A percentile compares a stretch with the other conserved stretches of the same genome.
These are phyloP conservation scores for Dicrurus megarhynchus DNA, from an alignment of 2,113 vertebrate genomes.

Conservation along the genomic window DNA sequence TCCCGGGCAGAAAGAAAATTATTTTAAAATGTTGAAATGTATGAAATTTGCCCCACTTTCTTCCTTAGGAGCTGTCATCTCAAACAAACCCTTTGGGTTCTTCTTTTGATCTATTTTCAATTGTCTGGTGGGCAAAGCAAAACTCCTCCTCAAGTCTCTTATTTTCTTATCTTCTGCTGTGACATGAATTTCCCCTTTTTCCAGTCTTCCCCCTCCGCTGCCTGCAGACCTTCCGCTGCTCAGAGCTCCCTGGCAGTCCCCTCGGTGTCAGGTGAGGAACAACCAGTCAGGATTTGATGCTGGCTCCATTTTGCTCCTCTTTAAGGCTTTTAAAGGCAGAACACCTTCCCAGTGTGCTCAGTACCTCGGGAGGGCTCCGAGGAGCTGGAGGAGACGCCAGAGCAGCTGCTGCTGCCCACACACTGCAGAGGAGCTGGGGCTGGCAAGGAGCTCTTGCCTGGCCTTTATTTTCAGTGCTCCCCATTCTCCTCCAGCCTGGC, in stretches of 20 bases:
- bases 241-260: background rate
- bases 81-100: constrained; percentile 54
- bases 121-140: constrained; percentile 54
- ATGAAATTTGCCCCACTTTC: constrained; percentile 55
- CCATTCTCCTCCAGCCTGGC: background rate
- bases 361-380: background rate
- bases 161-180: constrained; percentile 29
- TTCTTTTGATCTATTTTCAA: constrained; percentile 56
- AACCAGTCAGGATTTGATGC: background rate
- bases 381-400: background rate
- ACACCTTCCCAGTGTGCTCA: background rate
- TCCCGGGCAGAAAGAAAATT: background rate
- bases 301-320: background rate
- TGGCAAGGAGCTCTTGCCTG: background rate
- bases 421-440: background rate
- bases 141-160: constrained; percentile 28
- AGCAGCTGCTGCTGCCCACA: constrained; percentile 6
- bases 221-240: background rate
- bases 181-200: background rate
- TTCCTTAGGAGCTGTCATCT: constrained; percentile 43
- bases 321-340: background rate
- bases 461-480: background rate
- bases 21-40: constrained; percentile 2
- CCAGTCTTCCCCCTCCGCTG: background rate
- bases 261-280: background rate